phyloP scores from a whole-genome alignment of 2,888 invertebrate genomes.

The Scaptomyza reducta region DNA sequence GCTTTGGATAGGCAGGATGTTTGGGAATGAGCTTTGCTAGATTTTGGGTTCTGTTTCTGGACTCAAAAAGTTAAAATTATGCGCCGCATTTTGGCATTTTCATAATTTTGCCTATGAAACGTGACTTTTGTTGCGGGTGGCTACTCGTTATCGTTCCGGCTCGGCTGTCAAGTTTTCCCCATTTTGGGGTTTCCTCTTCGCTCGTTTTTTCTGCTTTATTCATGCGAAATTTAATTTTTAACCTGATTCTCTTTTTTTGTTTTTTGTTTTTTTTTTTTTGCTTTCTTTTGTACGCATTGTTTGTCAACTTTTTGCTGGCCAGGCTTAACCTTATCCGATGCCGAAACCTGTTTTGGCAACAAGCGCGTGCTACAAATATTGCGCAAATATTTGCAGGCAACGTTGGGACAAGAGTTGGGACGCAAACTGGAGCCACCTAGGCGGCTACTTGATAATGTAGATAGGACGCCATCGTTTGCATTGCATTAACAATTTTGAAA shows the following conservation, averaged over 20 bases:
- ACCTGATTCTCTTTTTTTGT: conserved; percentile 45
- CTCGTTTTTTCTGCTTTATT: conserved; percentile 18
- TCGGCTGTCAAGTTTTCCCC: conserved; percentile 29
- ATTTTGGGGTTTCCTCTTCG: not conserved
- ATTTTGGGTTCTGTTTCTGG: conserved; percentile 50
- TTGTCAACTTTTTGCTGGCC: conserved; percentile 62
- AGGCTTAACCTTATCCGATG: conserved; percentile 57
- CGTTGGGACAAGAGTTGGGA: not conserved
- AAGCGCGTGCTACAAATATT: conserved; percentile 71
- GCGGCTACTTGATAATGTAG: conserved; percentile 57
- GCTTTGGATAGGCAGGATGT: conserved; percentile 15
- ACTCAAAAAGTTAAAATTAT: too few relatives aligned
- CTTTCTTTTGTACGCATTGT: conserved; percentile 51
- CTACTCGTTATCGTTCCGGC: conserved; percentile 40
- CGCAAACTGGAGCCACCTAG: conserved; percentile 18
- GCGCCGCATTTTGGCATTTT: conserved; percentile 62
- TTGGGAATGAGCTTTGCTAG: not conserved
- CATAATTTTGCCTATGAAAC: conserved; percentile 76
- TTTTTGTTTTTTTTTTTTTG: conserved; percentile 11
- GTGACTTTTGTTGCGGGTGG: conserved; percentile 64
- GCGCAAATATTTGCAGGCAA: conserved; percentile 67
- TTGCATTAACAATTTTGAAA: conserved; percentile 52
- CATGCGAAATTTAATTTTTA: conserved; percentile 69
- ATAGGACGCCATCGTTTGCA: conserved; percentile 35
- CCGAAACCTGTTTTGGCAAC: conserved; percentile 42